Evolutionary conservation across 2,888 invertebrate species (phyloP).

Genomic region (Phaedon cochleariae): DNA sequence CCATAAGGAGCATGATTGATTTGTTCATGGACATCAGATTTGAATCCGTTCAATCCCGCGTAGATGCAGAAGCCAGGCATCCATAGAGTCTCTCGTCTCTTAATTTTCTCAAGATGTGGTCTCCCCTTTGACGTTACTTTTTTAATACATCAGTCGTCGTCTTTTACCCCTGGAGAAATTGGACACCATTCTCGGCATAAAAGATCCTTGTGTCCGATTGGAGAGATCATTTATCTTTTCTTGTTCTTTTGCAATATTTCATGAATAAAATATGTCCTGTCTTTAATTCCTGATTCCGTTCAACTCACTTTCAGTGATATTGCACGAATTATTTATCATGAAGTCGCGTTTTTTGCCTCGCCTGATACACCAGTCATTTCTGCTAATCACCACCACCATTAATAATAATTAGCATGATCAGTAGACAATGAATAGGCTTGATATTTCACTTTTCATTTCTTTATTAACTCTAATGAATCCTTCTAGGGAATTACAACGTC

Average conservation of each 20-base stretch:
- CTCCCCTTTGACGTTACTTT: constrained; percentile 56
- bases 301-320: constrained; percentile 1
- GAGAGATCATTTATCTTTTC: constrained; percentile 45
- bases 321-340: neutral
- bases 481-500: neutral
- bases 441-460: constrained; percentile 19
- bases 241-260: constrained; percentile 47
- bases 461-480: constrained; percentile 2
- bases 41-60: constrained; percentile 55
- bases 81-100: constrained; percentile 53
- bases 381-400: constrained; percentile 5
- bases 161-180: constrained; percentile 55
- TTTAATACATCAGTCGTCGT: constrained; percentile 58
- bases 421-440: constrained; percentile 15
- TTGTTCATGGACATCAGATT: constrained; percentile 57
- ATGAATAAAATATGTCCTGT: constrained; percentile 53
- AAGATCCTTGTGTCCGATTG: constrained; percentile 52
- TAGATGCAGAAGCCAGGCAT: constrained; percentile 52
- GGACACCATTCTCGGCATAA: constrained; percentile 56
- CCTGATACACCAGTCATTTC: neutral
- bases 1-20: constrained; percentile 58
- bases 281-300: constrained; percentile 45
- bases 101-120: constrained; percentile 55
- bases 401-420: constrained; percentile 14
- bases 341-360: neutral